phyloP scores from a whole-genome alignment of 2,888 invertebrate genomes.

The Trachelus tabidus region DNA sequence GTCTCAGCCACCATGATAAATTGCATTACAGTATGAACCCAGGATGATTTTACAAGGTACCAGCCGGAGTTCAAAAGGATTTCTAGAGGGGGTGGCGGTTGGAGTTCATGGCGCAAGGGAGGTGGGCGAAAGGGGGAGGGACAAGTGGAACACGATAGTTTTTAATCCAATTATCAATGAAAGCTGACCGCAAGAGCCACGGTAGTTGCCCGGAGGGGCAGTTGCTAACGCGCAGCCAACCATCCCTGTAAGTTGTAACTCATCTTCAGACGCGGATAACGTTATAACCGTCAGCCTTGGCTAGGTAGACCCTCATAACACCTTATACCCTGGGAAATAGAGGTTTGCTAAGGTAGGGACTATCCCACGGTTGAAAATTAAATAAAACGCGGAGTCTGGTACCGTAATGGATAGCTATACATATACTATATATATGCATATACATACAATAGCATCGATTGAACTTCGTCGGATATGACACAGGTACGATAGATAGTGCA shows the following conservation, averaged over 20 bases:
- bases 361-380: background rate
- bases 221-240: background rate
- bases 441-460: background rate
- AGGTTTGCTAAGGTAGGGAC: background rate
- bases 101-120: background rate
- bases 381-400: background rate
- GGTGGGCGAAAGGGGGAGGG: background rate
- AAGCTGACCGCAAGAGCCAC: background rate
- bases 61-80: background rate
- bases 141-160: background rate
- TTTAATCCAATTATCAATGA: background rate
- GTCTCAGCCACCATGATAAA: background rate
- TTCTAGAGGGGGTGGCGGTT: background rate
- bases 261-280: background rate
- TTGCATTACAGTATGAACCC: background rate
- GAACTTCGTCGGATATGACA: background rate
- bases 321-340: background rate
- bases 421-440: too few species aligned
- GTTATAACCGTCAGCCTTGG: background rate
- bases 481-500: background rate
- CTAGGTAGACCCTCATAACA: background rate
- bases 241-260: background rate
- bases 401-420: background rate
- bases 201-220: background rate
- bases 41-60: background rate